phyloP scores from a whole-genome alignment of 2,797 vertebrate species.

The Synanceia verrucosa region DNA sequence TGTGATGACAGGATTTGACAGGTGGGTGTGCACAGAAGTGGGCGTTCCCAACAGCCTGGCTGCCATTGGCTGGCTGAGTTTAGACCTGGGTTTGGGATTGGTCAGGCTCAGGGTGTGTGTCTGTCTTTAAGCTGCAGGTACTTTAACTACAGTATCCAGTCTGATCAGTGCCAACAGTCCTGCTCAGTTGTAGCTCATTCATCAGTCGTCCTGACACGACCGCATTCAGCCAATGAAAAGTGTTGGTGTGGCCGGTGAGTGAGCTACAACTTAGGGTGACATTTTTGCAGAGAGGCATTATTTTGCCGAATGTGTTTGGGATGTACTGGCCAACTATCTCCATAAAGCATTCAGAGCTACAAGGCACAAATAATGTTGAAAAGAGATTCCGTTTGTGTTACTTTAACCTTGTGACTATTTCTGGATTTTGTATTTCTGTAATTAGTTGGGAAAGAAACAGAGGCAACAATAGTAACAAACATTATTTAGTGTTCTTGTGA shows the following conservation, averaged over 20 bases:
- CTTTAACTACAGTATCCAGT: not conserved
- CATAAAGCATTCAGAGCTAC: not conserved
- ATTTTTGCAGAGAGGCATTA: not conserved
- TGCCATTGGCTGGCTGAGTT: slow-evolving; percentile 45
- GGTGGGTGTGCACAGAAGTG: not conserved
- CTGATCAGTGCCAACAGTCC: slow-evolving; percentile 8
- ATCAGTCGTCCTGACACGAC: slow-evolving; percentile 6
- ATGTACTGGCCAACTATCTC: not conserved
- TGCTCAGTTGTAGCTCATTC: slow-evolving; percentile 18
- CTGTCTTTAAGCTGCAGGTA: slow-evolving; percentile 23
- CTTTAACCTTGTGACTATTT: not conserved
- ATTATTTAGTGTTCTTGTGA: not conserved
- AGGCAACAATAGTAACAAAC: not conserved
- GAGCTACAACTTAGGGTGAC: slow-evolving; percentile 11
- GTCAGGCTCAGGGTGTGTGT: slow-evolving; percentile 47
- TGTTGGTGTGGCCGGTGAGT: not conserved
- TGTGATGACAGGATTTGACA: not conserved
- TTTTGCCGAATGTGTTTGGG: not conserved
- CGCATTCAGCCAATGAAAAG: slow-evolving; percentile 30
- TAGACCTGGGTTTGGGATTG: slow-evolving; percentile 28
- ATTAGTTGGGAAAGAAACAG: not conserved
- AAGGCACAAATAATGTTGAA: not conserved
- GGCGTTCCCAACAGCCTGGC: not conserved
- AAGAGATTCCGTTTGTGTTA: not conserved
- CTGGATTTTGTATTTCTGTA: not conserved